Conservation (phyloP, 2,797 vertebrate species). For the Iguana delicatissima region DNA sequence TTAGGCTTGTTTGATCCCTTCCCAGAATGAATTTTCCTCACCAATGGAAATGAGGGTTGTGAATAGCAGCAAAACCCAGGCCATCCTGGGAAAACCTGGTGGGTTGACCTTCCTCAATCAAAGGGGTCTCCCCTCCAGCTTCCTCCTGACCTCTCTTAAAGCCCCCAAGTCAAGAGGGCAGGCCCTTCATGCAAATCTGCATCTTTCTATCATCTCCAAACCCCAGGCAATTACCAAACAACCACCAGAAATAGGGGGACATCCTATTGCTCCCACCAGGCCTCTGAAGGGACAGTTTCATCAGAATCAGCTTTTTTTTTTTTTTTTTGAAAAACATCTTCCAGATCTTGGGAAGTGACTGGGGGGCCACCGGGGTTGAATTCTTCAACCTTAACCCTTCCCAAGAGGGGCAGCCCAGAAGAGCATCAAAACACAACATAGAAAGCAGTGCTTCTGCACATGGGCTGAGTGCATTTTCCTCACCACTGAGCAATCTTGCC, state of each 20-base stretch:
- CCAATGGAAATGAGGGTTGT: neutral
- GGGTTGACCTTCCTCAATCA: fast-evolving
- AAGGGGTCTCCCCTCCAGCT: neutral
- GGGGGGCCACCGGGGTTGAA: neutral
- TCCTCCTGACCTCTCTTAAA: neutral
- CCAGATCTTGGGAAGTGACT: neutral
- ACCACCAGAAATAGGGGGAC: neutral
- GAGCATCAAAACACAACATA: neutral
- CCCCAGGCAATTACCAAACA: fast-evolving
- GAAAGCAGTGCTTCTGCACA: neutral
- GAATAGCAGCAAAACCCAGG: neutral
- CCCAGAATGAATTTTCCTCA: neutral
- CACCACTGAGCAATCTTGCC: too few species aligned
- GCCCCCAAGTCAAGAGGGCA: neutral
- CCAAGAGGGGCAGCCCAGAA: neutral
- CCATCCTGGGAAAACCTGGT: neutral
- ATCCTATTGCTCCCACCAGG: neutral
- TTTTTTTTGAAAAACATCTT: too few species aligned
- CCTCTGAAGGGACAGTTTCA: neutral
- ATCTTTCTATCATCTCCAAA: too few species aligned
- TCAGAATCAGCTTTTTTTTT: too few species aligned
- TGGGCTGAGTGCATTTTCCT: neutral
- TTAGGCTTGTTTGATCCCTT: neutral
- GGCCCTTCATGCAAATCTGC: slow-evolving; percentile 17
- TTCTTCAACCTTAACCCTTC: neutral